Conservation (phyloP, 2,113 vertebrate genomes). For the Lanius collurio region DNA sequence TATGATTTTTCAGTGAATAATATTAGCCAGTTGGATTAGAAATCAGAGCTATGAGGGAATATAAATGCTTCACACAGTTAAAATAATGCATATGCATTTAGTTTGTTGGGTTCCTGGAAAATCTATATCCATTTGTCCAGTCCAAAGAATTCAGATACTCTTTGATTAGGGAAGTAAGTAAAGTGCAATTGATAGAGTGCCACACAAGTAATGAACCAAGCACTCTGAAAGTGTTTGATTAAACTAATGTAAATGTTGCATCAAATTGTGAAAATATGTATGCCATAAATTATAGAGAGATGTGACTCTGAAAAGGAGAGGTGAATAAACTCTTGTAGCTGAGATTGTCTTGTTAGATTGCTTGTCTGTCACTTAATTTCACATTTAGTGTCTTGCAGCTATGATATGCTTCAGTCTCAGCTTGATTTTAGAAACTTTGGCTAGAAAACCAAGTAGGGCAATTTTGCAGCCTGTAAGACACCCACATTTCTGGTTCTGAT, state of each 20-base stretch:
- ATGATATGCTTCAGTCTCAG: constrained; percentile 50
- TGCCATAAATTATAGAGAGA: constrained; percentile 60
- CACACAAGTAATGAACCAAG: constrained; percentile 33
- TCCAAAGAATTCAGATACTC: constrained; percentile 54
- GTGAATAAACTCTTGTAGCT: constrained; percentile 57
- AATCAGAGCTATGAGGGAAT: constrained; percentile 25
- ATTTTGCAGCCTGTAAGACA: constrained; percentile 12
- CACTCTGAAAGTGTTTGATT: constrained; percentile 49
- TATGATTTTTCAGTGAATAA: constrained; percentile 37
- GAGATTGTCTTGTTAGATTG: constrained; percentile 70
- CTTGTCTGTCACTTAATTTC: constrained; percentile 64
- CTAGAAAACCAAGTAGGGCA: constrained; percentile 37
- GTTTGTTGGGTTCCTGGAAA: constrained; percentile 51
- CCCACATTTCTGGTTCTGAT: not conserved
- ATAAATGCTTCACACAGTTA: constrained; percentile 41
- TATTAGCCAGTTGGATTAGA: constrained; percentile 36
- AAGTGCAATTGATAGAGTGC: constrained; percentile 55
- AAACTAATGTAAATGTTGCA: constrained; percentile 61
- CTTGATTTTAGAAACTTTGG: constrained; percentile 67
- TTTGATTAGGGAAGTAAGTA: constrained; percentile 58
- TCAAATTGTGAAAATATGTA: constrained; percentile 48
- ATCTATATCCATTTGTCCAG: constrained; percentile 56
- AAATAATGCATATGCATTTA: constrained; percentile 52
- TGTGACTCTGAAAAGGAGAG: constrained; percentile 46
- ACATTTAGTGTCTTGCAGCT: constrained; percentile 6